Base-by-base conservation (phyloP, 2,797 vertebrate species). In the Tragopan temminckii region DNA sequence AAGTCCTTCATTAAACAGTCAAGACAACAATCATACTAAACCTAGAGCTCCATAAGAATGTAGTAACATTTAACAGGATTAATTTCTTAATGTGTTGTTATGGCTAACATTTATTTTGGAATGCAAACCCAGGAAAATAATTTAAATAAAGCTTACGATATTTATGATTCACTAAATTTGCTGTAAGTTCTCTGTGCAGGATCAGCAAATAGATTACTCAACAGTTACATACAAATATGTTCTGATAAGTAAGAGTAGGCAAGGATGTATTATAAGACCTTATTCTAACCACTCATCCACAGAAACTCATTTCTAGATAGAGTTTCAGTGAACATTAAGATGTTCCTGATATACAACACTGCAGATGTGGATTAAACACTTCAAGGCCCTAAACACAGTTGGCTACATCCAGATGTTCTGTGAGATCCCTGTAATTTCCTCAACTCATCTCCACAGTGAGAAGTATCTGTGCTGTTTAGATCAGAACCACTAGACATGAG, bases 31-130 rank as follows among this genome's bases (percentile, higher is more conserved):
- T n/a, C 55, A 64, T 68, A 84, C 70, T 93, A 96, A 91, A 91
- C 85, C 76, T 64, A 38, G 48, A 48, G 38, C 36, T 81, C 40
- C 69, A 67, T 97, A 94, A 80, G 95, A 96, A 96, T 91, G 91
- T 43, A 85, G 24, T 42, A 67, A 75, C 53, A 87, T 94, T 91
- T 70, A 88, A 58, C n/a, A 63, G 58, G 35, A 81, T 95, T 79
- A 86, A 92, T 76, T 43, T 55, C 80, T 43, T 76, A 63, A 69
- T 64, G 85, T 20, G 74, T 78, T 92, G 57, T 64, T 76, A 76
- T 31, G 58, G 55, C 27, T 82, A 80, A 72, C 29, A 33, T 27
- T 91, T 85, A 46, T 50, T 96, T 80, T 66, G 57, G 46, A 95
- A 80, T 85, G 64, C 85, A 94, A 79, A 66, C 2, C 3, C 72